Conservation (phyloP, 2,888 invertebrate genomes). For the Thera obeliscata region DNA sequence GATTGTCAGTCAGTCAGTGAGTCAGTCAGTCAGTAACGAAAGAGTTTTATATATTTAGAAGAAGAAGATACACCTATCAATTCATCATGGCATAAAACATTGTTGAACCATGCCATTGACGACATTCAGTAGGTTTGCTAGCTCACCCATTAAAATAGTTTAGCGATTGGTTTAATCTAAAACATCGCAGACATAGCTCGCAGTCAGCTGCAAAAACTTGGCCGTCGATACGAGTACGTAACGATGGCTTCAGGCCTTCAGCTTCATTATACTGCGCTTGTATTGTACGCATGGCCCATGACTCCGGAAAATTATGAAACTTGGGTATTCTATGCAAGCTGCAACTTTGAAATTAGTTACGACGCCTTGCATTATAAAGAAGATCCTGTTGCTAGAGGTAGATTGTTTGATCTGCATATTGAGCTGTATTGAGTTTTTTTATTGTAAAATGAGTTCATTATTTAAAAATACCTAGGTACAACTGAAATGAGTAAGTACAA, state of each 20-base stretch:
- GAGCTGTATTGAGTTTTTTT: too few species aligned
- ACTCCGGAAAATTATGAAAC: conserved; percentile 77
- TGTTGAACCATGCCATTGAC: too few species aligned
- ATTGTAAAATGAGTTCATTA: too few species aligned
- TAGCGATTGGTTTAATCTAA: background rate
- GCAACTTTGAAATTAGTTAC: conserved; percentile 37
- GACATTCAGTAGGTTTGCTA: too few species aligned
- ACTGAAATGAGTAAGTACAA: too few species aligned
- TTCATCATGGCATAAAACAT: too few species aligned
- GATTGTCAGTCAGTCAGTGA: too few species aligned
- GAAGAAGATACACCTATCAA: too few species aligned
- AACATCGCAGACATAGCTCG: conserved; percentile 15
- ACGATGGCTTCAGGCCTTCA: conserved; percentile 43
- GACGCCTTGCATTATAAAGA: conserved; percentile 33
- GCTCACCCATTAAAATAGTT: too few species aligned
- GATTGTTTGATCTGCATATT: background rate
- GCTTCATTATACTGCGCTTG: conserved; percentile 55
- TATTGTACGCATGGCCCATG: conserved; percentile 46
- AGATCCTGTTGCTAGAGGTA: conserved; percentile 14
- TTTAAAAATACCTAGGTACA: too few species aligned
- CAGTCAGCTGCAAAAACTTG: conserved; percentile 27
- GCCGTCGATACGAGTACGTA: conserved; percentile 28
- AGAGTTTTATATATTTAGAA: too few species aligned
- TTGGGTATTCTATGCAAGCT: conserved; percentile 55
- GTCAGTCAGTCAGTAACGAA: too few species aligned